Conservation (phyloP, 2,113 vertebrate genomes). For the Pterophyllum scalare region DNA sequence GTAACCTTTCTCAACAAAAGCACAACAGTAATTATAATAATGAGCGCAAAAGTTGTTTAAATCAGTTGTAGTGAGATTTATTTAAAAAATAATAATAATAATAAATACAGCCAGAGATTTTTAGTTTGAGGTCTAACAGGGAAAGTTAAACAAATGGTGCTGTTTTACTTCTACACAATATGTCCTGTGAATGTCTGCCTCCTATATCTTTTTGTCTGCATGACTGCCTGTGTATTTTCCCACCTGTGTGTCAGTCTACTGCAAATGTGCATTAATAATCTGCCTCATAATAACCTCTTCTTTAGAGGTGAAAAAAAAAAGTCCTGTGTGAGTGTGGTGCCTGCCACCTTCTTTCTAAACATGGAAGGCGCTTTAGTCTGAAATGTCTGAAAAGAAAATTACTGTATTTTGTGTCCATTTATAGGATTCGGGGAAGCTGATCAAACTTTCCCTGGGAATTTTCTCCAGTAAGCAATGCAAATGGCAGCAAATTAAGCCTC, state of each 20-base stretch:
- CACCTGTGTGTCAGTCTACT: not conserved
- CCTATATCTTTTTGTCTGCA: slow-evolving; percentile 3
- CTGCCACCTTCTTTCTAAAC: slow-evolving; percentile 15
- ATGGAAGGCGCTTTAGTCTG: not conserved
- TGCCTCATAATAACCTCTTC: slow-evolving; percentile 4
- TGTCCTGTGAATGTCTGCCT: not conserved
- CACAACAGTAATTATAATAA: not conserved
- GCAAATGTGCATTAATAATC: not conserved
- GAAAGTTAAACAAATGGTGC: slow-evolving; percentile 11
- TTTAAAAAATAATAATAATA: not conserved
- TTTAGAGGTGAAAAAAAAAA: not conserved
- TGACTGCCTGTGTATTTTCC: slow-evolving; percentile 9
- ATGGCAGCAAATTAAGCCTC: slow-evolving; percentile 46
- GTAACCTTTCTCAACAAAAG: slow-evolving; percentile 8
- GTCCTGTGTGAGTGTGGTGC: not conserved
- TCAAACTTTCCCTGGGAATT: slow-evolving; percentile 51
- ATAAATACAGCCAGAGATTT: slow-evolving; percentile 1
- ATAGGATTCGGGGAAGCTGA: slow-evolving; percentile 40
- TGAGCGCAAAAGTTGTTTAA: not conserved
- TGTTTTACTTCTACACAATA: slow-evolving; percentile 9
- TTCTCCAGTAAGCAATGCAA: slow-evolving; percentile 66
- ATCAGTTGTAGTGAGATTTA: not conserved
- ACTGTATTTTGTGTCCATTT: slow-evolving; percentile 11
- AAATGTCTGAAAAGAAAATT: slow-evolving; percentile 10
- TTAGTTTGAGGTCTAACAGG: slow-evolving; percentile 17